Evolutionary conservation across 2,113 vertebrate genomes (phyloP), one percentile per base, ranked within the genome.

Genomic region (Bufo bufo): DNA sequence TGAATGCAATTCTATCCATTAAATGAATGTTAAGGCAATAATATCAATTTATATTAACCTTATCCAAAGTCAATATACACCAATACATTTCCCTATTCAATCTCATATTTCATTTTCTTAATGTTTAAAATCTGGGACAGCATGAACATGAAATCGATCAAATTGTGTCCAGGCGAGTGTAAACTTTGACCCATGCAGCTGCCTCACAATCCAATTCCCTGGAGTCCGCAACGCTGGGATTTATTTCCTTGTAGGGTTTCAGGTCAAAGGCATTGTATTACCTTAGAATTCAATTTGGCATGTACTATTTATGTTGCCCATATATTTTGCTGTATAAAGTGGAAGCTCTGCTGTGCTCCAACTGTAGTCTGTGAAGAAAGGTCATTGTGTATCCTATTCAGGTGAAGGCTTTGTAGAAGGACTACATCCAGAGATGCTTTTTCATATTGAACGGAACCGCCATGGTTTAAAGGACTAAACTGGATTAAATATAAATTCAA

Each of bases 181-280:
- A 79, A 79, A 77, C 85, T 80, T 80, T 86, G 61, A 66, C 85
- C 45, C 65, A 9, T 23, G 49, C 77, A 86, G 47, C 85, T 86
- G 85, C 75, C 45, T 79, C 49, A 79, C 13, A 69, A 79, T 66
- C 59, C 11, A 78, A 86, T 86, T 79, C 75, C 16, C 74, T 65
- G 20, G 16, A 61, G 59, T 33, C 13, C 19, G n/a, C 11, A 54
- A 66, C 45, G 12, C 19, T 58, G 84, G 66, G 52, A 69, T 86
- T 77, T 66, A 63, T 69, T 77, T 80, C 75, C 23, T 69, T 65
- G 75, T 78, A 54, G 47, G 61, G n/a, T 79, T 79, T 85, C 66
- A 52, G 59, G 75, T 79, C 77, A 86, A 86, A 78, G 59, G 85
- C 47, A 86, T 54, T 79, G 74, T 63, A 79, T 66, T 86, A 56